phyloP scores from a whole-genome alignment of 2,113 vertebrate species.

The Genyomyrus donnyi region DNA sequence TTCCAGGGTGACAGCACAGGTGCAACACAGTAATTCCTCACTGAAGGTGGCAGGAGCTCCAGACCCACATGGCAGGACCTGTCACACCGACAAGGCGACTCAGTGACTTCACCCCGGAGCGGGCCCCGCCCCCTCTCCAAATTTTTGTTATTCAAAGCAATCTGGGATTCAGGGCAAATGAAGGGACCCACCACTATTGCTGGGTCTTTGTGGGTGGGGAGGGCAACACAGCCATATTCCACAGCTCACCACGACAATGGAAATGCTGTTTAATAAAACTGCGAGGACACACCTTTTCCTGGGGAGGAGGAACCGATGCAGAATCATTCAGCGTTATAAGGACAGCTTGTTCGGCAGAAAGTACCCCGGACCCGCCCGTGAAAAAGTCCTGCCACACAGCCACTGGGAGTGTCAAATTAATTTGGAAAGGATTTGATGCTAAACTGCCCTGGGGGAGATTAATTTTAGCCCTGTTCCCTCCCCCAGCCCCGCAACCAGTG shows the following conservation, averaged over 20 bases:
- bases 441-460: not conserved
- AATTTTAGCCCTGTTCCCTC: not conserved
- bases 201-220: not conserved
- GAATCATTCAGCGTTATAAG: not conserved
- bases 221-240: not conserved
- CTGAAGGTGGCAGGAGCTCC: not conserved
- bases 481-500: not conserved
- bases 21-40: not conserved
- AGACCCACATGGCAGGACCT: not conserved
- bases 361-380: not conserved
- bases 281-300: not conserved
- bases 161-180: not conserved
- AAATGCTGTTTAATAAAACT: not conserved
- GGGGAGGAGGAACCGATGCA: not conserved
- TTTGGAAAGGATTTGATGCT: not conserved
- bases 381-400: not conserved
- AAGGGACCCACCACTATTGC: not conserved
- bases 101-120: not conserved
- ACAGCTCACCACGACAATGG: not conserved
- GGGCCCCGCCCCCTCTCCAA: not conserved
- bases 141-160: constrained; percentile 21
- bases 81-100: not conserved
- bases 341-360: constrained; percentile 16
- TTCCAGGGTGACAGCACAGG: not conserved
- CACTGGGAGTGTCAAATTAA: not conserved